Evolutionary conservation across 2,888 invertebrate species (phyloP), one percentile per base, ranked within the genome.

Genomic region (Amorpha juglandis): DNA sequence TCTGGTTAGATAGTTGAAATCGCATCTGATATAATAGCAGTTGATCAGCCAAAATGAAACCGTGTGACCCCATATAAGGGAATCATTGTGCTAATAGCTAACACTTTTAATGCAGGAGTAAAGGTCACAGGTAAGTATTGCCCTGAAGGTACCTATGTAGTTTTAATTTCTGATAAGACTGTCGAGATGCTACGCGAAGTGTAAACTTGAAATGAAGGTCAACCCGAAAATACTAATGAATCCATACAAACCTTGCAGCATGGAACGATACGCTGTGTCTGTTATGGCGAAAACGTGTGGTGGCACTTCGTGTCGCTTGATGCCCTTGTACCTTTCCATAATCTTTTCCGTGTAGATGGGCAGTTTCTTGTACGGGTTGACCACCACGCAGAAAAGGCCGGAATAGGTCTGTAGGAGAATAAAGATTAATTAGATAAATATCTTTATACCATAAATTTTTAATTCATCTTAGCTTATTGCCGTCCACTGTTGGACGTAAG

Each of bases 261-360:
- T 99, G 74, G 98, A 98, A 90, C 99, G 96, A 94, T 99, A 99
- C 67, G 99, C 99, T 69, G 97, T 98, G 92, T 99, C 99, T 77
- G 99, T 99, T 92, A 99, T 99, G 90, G 99, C 99, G 94, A 99
- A 99, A 71, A 99, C 99, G 91, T 99, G 99, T 63, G 99, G 99
- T 72, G 99, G 99, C 77, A 99, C 98, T 94, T 99, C 99, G 93
- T 99, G 99, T 81, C 99, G 94, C 93, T 99, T 99, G 94, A 99
- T 99, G 79, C 99, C 99, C 95, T 99, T 99, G 95, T 99, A 99
- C 93, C 98, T 95, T 92, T 99, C 99, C 96, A 99, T 98, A 79
- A 99, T 98, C 94, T 98, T 98, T 94, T 99, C 99, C 85, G 99
- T 99, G 95, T 99, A 99, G 90, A 99, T 99, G 71, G 99, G 99